Evolutionary conservation across 2,113 vertebrate species (phyloP).

Genomic region (Dinomys branickii): DNA sequence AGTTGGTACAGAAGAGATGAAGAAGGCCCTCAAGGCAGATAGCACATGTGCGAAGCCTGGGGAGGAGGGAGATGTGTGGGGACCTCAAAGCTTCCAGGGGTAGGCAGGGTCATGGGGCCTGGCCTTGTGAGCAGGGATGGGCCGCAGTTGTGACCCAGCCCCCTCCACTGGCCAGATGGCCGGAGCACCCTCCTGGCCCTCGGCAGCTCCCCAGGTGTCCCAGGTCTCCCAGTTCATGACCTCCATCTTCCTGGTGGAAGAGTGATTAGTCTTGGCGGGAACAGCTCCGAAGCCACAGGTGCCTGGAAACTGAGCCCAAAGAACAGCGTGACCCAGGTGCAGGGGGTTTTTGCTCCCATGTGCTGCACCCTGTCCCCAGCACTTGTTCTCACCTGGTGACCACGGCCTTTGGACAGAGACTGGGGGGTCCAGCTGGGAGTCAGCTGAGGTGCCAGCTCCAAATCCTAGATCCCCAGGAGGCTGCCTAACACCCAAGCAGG

Average conservation of each 20-base stretch:
- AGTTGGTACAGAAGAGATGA: not conserved
- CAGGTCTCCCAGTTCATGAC: not conserved
- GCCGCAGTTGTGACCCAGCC: too few relatives aligned
- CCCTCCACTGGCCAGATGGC: not conserved
- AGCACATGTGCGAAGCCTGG: rapidly evolving
- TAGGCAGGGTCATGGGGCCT: rapidly evolving
- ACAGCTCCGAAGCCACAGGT: not conserved
- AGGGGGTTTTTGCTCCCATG: rapidly evolving
- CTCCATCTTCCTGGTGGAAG: not conserved
- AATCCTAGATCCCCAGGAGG: not conserved
- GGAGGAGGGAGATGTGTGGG: not conserved
- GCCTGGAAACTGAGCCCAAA: not conserved
- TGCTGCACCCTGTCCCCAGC: too few relatives aligned
- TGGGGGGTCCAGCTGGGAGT: not conserved
- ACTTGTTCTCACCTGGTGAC: not conserved
- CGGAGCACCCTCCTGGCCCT: not conserved
- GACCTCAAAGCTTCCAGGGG: too few relatives aligned
- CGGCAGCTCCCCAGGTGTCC: not conserved
- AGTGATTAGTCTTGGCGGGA: not conserved
- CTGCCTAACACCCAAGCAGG: rapidly evolving
- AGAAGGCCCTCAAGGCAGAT: not conserved
- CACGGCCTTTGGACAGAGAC: slow-evolving; percentile 4
- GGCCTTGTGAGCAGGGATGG: not conserved
- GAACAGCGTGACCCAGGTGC: not conserved
- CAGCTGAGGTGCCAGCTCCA: not conserved